These are phyloP conservation scores for Bilobella aurantiaca DNA, from an alignment of 1,140 invertebrate genomes.

Conservation along the genomic window DNA sequence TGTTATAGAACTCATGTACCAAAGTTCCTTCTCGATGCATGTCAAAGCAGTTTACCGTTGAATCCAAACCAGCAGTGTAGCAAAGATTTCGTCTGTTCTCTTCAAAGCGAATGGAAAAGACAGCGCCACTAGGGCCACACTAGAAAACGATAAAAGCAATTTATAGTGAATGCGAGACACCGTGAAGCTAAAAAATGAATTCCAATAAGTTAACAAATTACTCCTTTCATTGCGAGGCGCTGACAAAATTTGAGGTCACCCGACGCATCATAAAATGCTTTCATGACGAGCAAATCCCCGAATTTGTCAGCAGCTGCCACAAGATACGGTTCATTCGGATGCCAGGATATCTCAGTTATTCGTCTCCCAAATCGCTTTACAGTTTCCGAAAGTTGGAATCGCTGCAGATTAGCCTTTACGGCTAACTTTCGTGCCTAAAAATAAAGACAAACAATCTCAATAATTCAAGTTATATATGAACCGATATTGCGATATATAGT, in stretches of 20 bases:
- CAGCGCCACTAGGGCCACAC: constrained; percentile 17
- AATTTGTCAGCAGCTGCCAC: constrained; percentile 17
- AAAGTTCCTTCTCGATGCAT: background rate
- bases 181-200: background rate
- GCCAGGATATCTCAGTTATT: constrained; percentile 21
- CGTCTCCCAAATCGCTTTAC: constrained; percentile 4
- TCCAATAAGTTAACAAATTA: background rate
- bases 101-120: constrained; percentile 24
- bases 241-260: background rate
- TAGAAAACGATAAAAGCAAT: constrained; percentile 1
- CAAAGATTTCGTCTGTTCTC: background rate
- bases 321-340: constrained; percentile 13
- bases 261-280: background rate
- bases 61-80: constrained; percentile 18
- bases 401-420: background rate
- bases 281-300: constrained; percentile 20
- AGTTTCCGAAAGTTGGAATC: background rate
- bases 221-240: constrained; percentile 3
- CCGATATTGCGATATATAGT: no score
- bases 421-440: background rate
- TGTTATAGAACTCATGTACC: background rate
- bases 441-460: no score
- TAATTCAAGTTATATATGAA: no score
- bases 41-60: constrained; percentile 6
- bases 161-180: background rate